These are phyloP conservation scores for Antheraea mylitta DNA, from an alignment of 1,140 invertebrate species.

Conservation along the genomic window DNA sequence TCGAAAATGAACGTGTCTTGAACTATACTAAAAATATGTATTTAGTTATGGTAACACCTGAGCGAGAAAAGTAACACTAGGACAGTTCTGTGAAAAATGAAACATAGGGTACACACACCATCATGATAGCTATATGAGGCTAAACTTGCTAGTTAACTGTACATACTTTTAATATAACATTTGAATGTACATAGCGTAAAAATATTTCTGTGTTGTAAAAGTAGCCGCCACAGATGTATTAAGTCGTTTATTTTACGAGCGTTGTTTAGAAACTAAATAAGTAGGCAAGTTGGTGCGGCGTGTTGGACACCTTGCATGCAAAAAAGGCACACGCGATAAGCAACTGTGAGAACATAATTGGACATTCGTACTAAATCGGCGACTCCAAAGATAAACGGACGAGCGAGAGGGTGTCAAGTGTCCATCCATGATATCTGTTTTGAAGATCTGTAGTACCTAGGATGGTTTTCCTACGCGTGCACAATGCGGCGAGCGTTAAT, in stretches of 20 bases:
- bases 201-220: slow-evolving; percentile 45
- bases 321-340: slow-evolving; percentile 28
- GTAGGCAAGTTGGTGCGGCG: slow-evolving; percentile 17
- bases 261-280: slow-evolving; percentile 35
- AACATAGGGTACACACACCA: background rate
- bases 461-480: slow-evolving; percentile 67
- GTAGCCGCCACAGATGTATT: slow-evolving; percentile 31
- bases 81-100: background rate
- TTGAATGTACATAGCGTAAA: slow-evolving; percentile 56
- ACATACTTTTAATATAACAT: slow-evolving; percentile 43
- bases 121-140: background rate
- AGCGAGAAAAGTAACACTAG: slow-evolving; percentile 20
- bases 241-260: slow-evolving; percentile 46
- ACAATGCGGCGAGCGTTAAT: slow-evolving; percentile 66
- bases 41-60: background rate
- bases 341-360: slow-evolving; percentile 52
- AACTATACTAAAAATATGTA: background rate
- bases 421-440: slow-evolving; percentile 60
- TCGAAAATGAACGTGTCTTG: too few relatives aligned
- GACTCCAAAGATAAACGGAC: slow-evolving; percentile 50
- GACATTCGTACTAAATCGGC: slow-evolving; percentile 46
- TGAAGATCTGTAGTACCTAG: slow-evolving; percentile 61
- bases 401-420: slow-evolving; percentile 47
- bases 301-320: slow-evolving; percentile 40
- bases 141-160: slow-evolving; percentile 35